phyloP scores from a whole-genome alignment of 2,888 invertebrate species.

The Tuberolachnus salignus region DNA sequence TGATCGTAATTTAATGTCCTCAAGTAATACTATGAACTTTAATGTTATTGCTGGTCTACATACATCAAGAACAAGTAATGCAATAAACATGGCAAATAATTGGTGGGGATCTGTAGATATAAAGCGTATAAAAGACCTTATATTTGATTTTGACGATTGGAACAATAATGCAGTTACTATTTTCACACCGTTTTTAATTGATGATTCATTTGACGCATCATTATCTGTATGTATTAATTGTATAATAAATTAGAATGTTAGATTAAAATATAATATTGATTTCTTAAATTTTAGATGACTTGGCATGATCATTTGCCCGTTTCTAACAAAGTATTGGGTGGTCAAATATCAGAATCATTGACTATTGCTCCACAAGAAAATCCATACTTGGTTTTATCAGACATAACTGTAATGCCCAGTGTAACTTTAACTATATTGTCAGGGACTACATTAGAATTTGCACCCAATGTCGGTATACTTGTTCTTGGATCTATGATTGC shows the following conservation, averaged over 20 bases:
- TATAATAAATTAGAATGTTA: background rate
- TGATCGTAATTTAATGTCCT: conserved; percentile 81
- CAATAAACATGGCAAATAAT: conserved; percentile 87
- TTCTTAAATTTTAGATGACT: conserved; percentile 39
- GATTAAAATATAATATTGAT: background rate
- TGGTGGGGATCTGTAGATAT: conserved; percentile 92
- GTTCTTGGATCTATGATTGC: conserved; percentile 89
- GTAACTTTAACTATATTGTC: conserved; percentile 84
- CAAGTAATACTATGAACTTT: conserved; percentile 82
- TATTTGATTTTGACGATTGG: conserved; percentile 99
- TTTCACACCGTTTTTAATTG: conserved; percentile 84
- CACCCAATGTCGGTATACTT: conserved; percentile 92
- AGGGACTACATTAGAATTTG: conserved; percentile 90
- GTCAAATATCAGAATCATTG: conserved; percentile 64
- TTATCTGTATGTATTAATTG: conserved; percentile 66
- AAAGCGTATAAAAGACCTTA: conserved; percentile 76
- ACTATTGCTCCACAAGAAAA: conserved; percentile 69
- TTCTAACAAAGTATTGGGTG: conserved; percentile 39
- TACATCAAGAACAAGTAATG: conserved; percentile 85
- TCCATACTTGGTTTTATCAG: conserved; percentile 83
- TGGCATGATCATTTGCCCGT: conserved; percentile 33
- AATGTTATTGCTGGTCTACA: conserved; percentile 89
- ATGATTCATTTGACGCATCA: conserved; percentile 77
- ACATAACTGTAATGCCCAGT: conserved; percentile 96
- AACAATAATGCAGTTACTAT: conserved; percentile 94